A percentile compares a stretch with the other conserved stretches of the same genome.
These are phyloP conservation scores for Pantherophis guttatus DNA, from an alignment of 2,113 vertebrate species.

Conservation along the genomic window DNA sequence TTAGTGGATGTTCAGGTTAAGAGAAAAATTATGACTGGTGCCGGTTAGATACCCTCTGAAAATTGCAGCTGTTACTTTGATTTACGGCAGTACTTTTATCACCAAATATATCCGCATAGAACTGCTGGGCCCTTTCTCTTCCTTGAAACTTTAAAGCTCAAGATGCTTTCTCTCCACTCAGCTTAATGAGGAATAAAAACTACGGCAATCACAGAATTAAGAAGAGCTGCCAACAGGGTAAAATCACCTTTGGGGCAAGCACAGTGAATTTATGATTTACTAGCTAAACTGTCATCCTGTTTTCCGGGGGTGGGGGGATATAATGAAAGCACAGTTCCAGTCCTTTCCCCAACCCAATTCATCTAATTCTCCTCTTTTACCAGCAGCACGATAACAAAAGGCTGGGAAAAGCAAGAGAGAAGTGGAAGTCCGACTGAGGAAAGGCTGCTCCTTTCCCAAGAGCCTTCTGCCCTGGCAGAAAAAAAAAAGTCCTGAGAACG, in stretches of 20 bases:
- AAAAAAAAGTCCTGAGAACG: not conserved
- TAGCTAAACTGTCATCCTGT: not conserved
- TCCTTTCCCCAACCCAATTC: no score
- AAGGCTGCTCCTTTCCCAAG: not conserved
- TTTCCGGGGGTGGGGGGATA: no score
- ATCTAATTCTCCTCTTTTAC: no score
- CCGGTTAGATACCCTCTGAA: not conserved
- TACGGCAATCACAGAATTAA: no score
- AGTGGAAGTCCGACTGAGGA: not conserved
- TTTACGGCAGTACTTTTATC: rapidly evolving
- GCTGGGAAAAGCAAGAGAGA: not conserved
- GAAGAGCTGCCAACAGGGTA: not conserved
- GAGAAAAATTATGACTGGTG: not conserved
- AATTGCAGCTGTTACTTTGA: not conserved
- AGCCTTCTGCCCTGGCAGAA: not conserved
- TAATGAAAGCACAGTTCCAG: not conserved
- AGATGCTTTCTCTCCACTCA: not conserved
- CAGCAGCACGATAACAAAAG: not conserved
- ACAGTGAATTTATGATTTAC: not conserved
- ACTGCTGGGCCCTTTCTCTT: not conserved
- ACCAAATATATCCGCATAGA: not conserved
- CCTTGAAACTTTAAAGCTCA: rapidly evolving
- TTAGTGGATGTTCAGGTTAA: rapidly evolving
- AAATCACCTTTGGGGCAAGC: not conserved
- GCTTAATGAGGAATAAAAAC: not conserved